A percentile compares a stretch with the other conserved stretches of the same genome.
Evolutionary conservation across 2,797 vertebrate species (phyloP).

Genomic region (Syngnathus rostellatus): DNA sequence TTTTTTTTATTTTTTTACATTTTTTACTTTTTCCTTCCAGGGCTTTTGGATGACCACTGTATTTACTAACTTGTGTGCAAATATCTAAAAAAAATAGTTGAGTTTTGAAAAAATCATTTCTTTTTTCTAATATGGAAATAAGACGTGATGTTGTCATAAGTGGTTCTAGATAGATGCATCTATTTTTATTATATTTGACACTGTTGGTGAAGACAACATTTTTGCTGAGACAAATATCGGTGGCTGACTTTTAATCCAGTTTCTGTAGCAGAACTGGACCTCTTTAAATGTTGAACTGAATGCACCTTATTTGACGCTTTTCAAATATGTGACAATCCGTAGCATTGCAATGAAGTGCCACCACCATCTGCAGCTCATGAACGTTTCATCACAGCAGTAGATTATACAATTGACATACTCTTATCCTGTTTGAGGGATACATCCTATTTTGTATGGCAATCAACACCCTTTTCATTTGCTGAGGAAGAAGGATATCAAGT

Average conservation of each 20-base stretch:
- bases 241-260: too few species aligned
- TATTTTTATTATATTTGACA: neutral
- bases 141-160: neutral
- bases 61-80: too few species aligned
- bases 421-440: slow-evolving; percentile 10
- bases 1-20: too few species aligned
- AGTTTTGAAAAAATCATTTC: too few species aligned
- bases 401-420: slow-evolving; percentile 13
- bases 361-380: neutral
- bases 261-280: neutral
- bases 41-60: too few species aligned
- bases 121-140: too few species aligned
- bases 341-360: neutral
- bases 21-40: too few species aligned
- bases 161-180: neutral
- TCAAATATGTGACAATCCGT: neutral
- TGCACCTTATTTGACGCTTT: neutral
- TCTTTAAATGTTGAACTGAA: neutral
- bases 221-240: too few species aligned
- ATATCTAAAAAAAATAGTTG: too few species aligned
- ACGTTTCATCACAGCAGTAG: neutral
- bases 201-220: neutral
- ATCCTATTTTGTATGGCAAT: slow-evolving; percentile 12
- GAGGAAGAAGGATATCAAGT: slow-evolving; percentile 12
- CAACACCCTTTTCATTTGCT: slow-evolving; percentile 13